A percentile compares a stretch with the other conserved stretches of the same genome.
Evolutionary conservation across 2,888 invertebrate species (phyloP).

Genomic region (Drosophila conformis): DNA sequence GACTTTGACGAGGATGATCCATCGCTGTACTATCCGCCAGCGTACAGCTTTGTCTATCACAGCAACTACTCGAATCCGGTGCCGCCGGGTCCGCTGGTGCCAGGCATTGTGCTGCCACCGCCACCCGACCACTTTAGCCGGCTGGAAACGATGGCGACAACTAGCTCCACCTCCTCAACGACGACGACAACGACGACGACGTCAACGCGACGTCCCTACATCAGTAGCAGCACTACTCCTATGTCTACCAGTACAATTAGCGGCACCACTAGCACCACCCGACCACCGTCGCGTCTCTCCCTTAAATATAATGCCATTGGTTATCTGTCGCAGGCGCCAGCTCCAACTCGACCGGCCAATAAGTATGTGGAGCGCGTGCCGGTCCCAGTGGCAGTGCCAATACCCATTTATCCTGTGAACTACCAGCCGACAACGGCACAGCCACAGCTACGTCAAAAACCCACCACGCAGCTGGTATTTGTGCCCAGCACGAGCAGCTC

Average conservation of each 20-base stretch:
- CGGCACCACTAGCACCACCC: slow-evolving; percentile 43
- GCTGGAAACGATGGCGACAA: slow-evolving; percentile 86
- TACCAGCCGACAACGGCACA: slow-evolving; percentile 68
- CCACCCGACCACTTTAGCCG: slow-evolving; percentile 94
- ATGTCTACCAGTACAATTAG: slow-evolving; percentile 46
- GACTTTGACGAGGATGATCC: slow-evolving; percentile 96
- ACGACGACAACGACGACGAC: slow-evolving; percentile 82
- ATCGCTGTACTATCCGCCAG: slow-evolving; percentile 95
- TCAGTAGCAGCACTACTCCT: slow-evolving; percentile 82
- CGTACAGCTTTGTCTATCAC: slow-evolving; percentile 94
- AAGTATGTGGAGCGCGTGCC: slow-evolving; percentile 72
- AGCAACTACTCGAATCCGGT: slow-evolving; percentile 91
- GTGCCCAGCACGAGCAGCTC: slow-evolving; percentile 76
- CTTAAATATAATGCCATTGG: slow-evolving; percentile 68
- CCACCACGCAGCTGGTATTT: slow-evolving; percentile 62
- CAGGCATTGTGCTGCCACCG: slow-evolving; percentile 94
- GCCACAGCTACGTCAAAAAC: slow-evolving; percentile 43
- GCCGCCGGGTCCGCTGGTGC: slow-evolving; percentile 93
- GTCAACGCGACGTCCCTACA: slow-evolving; percentile 64
- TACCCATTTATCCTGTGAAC: slow-evolving; percentile 78
- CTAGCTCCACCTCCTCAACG: slow-evolving; percentile 68
- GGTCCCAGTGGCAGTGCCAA: slow-evolving; percentile 81
- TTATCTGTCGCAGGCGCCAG: slow-evolving; percentile 86
- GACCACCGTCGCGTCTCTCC: slow-evolving; percentile 66
- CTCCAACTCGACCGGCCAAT: slow-evolving; percentile 29